Percentiles rank a stretch among this genome's conserved stretches.
phyloP scores from a whole-genome alignment of 2,113 vertebrate genomes.

The Nettapus auritus region DNA sequence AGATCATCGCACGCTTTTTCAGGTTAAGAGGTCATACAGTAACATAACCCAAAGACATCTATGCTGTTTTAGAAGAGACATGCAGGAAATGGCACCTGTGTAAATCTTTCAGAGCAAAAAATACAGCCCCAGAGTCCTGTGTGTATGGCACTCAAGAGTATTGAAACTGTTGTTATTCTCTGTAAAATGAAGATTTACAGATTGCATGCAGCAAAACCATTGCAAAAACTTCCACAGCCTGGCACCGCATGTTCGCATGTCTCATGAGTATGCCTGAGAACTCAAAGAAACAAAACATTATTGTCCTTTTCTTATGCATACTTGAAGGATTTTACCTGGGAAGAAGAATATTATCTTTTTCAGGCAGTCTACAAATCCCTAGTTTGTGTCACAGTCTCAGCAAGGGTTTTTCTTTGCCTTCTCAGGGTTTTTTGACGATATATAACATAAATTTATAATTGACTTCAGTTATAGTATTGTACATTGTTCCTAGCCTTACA shows the following conservation, averaged over 20 bases:
- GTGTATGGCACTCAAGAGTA: background rate
- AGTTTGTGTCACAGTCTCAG: background rate
- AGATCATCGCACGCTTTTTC: background rate
- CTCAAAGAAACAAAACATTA: background rate
- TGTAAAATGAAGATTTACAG: background rate
- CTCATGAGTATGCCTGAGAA: background rate
- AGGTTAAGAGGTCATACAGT: background rate
- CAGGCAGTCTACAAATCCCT: background rate
- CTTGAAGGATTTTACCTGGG: background rate
- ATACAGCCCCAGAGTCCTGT: background rate
- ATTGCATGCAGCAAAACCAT: background rate
- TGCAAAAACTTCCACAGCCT: background rate
- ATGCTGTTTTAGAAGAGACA: background rate
- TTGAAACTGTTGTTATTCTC: background rate
- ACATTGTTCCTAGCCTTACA: background rate
- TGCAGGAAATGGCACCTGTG: background rate
- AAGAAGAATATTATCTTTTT: background rate
- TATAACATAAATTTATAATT: background rate
- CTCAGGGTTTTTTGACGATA: accelerated
- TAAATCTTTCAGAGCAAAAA: background rate
- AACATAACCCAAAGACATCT: background rate
- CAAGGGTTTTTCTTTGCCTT: background rate
- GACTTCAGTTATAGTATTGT: background rate
- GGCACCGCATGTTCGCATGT: background rate
- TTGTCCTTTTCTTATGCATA: background rate